phyloP scores from a whole-genome alignment of 1,140 invertebrate genomes.

The Capitella teleta region DNA sequence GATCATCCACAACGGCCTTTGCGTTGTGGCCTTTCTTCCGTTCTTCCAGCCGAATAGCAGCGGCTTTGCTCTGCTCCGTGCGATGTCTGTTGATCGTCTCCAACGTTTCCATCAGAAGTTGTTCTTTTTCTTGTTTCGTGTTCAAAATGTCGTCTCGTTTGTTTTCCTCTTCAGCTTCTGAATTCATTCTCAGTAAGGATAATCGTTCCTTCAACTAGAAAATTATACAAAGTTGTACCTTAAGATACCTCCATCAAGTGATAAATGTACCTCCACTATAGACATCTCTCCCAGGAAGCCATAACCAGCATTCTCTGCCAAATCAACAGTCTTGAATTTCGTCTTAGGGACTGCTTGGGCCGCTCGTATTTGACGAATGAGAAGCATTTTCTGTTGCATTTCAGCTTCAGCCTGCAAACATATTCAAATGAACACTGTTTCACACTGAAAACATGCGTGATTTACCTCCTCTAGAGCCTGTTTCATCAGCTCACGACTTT shows the following conservation, averaged over 20 bases:
- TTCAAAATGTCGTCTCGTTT: conserved; percentile 37
- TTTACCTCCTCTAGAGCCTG: conserved; percentile 24
- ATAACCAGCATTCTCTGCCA: conserved; percentile 32
- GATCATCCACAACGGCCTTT: conserved; percentile 19
- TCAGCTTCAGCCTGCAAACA: conserved; percentile 32
- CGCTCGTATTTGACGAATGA: conserved; percentile 40
- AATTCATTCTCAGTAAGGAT: conserved; percentile 24
- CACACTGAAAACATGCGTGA: too few relatives aligned
- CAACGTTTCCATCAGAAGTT: conserved; percentile 32
- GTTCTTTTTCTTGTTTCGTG: conserved; percentile 28
- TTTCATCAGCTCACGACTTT: conserved; percentile 35
- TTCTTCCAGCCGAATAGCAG: conserved; percentile 29
- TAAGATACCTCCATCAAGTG: not conserved
- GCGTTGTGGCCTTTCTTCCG: conserved; percentile 18
- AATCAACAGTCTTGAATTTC: conserved; percentile 30
- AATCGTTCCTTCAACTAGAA: conserved; percentile 36
- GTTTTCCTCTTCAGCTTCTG: conserved; percentile 30
- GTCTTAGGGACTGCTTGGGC: conserved; percentile 30
- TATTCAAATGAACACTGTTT: not conserved
- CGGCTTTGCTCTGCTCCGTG: conserved; percentile 30
- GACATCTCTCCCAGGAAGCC: conserved; percentile 41
- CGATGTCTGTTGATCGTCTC: conserved; percentile 34
- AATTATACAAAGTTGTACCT: not conserved
- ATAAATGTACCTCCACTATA: conserved; percentile 30
- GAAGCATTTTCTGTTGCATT: conserved; percentile 37